A percentile compares a stretch with the other conserved stretches of the same genome.
phyloP scores from a whole-genome alignment of 1,140 invertebrate species.

The Apis cerana region DNA sequence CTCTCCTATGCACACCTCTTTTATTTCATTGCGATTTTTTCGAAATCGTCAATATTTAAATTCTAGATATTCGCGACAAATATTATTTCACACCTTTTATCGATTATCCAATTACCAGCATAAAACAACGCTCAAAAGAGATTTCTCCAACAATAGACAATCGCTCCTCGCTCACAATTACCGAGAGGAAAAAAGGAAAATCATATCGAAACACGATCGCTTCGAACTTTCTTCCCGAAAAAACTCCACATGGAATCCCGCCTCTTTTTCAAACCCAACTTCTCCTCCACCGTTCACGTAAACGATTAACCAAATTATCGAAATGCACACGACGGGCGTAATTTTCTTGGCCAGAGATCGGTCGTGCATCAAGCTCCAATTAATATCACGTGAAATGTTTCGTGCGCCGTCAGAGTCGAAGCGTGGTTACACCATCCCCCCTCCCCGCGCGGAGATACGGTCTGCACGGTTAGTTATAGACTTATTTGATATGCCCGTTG shows the following conservation, averaged over 20 bases:
- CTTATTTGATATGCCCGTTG: conserved; percentile 66
- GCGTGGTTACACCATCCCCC: conserved; percentile 7
- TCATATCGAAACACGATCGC: too few relatives aligned
- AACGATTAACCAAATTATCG: conserved; percentile 3
- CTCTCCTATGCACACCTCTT: conserved; percentile 6
- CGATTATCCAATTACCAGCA: too few relatives aligned
- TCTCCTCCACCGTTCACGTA: not conserved
- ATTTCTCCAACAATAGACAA: not conserved
- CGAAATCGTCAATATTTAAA: too few relatives aligned
- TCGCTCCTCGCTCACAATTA: not conserved
- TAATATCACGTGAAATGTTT: conserved; percentile 61
- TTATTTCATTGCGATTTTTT: conserved; percentile 9
- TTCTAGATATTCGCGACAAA: too few relatives aligned
- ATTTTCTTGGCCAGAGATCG: conserved; percentile 20
- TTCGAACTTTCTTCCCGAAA: too few relatives aligned
- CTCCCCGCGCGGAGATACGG: conserved; percentile 26
- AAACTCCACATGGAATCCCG: too few relatives aligned
- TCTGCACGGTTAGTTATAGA: conserved; percentile 60
- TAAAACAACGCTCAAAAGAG: too few relatives aligned
- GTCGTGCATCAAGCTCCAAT: conserved; percentile 32
- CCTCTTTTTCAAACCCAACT: not conserved
- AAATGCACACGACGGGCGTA: not conserved
- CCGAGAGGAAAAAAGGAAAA: too few relatives aligned
- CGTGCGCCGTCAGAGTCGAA: conserved; percentile 26
- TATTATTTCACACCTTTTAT: too few relatives aligned